Percentiles rank a stretch among this genome's conserved stretches.
phyloP scores from a whole-genome alignment of 2,797 vertebrate genomes.

The Tokudaia tokunoshimensis region DNA sequence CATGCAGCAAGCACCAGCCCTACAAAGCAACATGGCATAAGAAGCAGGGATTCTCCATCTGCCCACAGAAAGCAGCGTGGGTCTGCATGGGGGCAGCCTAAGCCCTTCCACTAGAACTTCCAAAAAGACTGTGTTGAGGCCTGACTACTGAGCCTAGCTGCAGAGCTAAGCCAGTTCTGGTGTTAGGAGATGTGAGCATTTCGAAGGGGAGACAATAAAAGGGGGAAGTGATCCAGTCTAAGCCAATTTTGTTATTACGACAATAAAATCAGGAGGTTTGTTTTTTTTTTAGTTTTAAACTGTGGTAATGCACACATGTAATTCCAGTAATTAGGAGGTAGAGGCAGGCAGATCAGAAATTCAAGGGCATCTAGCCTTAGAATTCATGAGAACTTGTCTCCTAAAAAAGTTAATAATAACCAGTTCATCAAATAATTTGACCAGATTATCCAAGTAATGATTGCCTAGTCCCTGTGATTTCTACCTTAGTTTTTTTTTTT shows the following conservation, averaged over 20 bases:
- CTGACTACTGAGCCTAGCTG: background rate
- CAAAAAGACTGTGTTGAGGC: background rate
- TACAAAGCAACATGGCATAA: no score
- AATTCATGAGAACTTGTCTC: background rate
- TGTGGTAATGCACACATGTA: background rate
- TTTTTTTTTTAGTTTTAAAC: background rate
- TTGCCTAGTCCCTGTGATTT: background rate
- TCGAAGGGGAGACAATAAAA: background rate
- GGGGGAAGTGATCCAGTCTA: background rate
- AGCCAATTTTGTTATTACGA: background rate
- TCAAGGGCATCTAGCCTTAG: background rate
- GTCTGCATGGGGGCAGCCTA: background rate
- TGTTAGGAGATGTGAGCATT: background rate
- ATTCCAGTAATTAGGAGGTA: background rate
- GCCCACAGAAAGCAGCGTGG: background rate
- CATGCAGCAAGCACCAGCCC: background rate
- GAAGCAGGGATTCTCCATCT: background rate
- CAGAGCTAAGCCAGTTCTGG: background rate
- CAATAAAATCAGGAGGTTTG: background rate
- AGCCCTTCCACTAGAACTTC: background rate
- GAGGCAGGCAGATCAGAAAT: background rate
- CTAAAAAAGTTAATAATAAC: background rate
- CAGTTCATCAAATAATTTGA: constrained; percentile 26
- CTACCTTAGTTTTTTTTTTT: background rate
- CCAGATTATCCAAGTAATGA: background rate